Conservation (phyloP, 2,113 vertebrate genomes). For the Xyliphius kryptos region DNA sequence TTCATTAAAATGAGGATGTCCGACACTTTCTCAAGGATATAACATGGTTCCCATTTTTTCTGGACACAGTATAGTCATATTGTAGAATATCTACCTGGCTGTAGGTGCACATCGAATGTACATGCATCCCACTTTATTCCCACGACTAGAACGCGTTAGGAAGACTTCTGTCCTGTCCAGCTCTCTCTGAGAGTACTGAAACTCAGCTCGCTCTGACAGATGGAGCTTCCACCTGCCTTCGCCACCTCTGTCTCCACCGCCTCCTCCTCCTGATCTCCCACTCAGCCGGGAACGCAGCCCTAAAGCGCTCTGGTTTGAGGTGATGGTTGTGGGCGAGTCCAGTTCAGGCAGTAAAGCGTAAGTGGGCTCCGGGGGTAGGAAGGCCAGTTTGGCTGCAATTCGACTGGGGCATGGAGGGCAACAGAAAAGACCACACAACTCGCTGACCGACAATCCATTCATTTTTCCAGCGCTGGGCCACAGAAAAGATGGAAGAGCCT, state of each 20-base stretch:
- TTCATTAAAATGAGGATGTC: no score
- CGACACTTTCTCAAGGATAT: no score
- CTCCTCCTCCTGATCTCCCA: constrained; percentile 30
- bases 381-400: constrained; percentile 93
- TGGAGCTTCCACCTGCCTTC: constrained; percentile 83
- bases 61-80: not conserved
- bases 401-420: constrained; percentile 96
- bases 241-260: constrained; percentile 17
- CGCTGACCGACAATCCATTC: constrained; percentile 92
- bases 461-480: constrained; percentile 59
- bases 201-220: constrained; percentile 86
- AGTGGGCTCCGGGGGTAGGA: constrained; percentile 91
- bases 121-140: constrained; percentile 91
- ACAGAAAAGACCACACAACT: constrained; percentile 97
- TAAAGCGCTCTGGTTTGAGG: constrained; percentile 55
- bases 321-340: constrained; percentile 60
- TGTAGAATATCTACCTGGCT: constrained; percentile 70
- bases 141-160: constrained; percentile 83
- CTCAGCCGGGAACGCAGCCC: constrained; percentile 61
- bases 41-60: no score
- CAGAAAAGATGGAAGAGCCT: constrained; percentile 33
- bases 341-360: constrained; percentile 83
- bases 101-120: constrained; percentile 89
- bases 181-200: constrained; percentile 92
- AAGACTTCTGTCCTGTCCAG: constrained; percentile 92